Evolutionary conservation across 2,113 vertebrate genomes (phyloP).

Genomic region (Chelonoidis abingdonii): DNA sequence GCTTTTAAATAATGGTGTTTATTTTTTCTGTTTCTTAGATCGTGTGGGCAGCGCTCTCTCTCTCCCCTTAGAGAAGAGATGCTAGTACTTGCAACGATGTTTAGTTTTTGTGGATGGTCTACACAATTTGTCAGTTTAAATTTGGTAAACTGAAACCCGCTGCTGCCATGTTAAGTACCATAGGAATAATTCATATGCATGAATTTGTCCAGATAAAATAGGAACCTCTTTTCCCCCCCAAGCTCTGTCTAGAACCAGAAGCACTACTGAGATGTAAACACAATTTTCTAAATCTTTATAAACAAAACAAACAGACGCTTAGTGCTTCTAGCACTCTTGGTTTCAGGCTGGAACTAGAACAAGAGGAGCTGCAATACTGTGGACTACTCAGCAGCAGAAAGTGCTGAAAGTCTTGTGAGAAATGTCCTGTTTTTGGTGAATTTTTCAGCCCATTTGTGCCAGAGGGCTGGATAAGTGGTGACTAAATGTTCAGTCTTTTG

Average conservation of each 20-base stretch:
- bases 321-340: not conserved
- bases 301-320: not conserved
- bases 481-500: not conserved
- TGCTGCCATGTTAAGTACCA: slow-evolving; percentile 24
- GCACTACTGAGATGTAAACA: not conserved
- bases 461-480: not conserved
- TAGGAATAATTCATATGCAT: slow-evolving; percentile 6
- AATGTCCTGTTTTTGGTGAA: slow-evolving; percentile 33
- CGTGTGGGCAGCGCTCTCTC: not conserved
- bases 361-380: not conserved
- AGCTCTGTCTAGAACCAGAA: slow-evolving; percentile 18
- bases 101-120: slow-evolving; percentile 15
- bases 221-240: not conserved
- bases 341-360: not conserved
- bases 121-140: slow-evolving; percentile 29
- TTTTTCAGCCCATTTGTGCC: not conserved
- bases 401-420: not conserved
- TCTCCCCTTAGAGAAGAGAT: slow-evolving; percentile 23
- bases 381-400: not conserved
- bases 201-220: slow-evolving; percentile 45
- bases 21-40: slow-evolving; percentile 40
- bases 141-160: slow-evolving; percentile 48
- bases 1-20: slow-evolving; percentile 14
- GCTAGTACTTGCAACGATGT: slow-evolving; percentile 12
- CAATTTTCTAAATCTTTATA: not conserved